Base-by-base conservation (phyloP, 2,113 vertebrate species). In the Acrocephalus kingi region DNA sequence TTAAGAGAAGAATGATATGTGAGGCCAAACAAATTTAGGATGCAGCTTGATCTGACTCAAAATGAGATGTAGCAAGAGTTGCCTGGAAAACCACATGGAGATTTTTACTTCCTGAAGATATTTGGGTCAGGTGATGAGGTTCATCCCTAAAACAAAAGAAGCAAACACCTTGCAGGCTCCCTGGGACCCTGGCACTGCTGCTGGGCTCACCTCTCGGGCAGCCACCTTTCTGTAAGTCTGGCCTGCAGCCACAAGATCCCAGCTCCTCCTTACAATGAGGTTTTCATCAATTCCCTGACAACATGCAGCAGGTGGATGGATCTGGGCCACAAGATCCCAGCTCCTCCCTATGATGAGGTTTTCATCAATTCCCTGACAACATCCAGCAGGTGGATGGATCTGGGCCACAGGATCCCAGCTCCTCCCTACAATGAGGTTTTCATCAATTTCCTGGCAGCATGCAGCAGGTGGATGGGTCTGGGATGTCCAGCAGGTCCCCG, bases 101-200 rank as follows among this genome's bases (percentile, higher is more conserved):
- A n/a, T 35, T 63, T 93, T 68, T 33, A 8, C 14, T 24, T 72
- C 49, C 46, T 75, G 11, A 39, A 35, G 22, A 2, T n/a, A 6
- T 0, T 0, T 17, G 7, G 16, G 37, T 56, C 27, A 48, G 22
- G 23, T 12, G 18, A 11, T 61, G 56, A n/a, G 20, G 8, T 2
- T 79, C 14, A 49, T 45, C 62, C 58, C 72, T 80, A 16, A 83
- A 81, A 27, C 20, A 64, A 59, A 62, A 61, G 49, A 23, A 35
- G 6, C 1, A 55, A 58, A 71, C 25, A 15, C 12, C 35, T n/a
- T 48, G 68, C 48, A 59, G 30, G 64, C 15, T 52, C 51, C 22
- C n/a, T 69, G 66, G 59, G 72, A 45, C 15, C 2, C 41, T 46
- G 63, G 37, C 13, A 16, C 22, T 82, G 43, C 74, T 78, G n/a